Base-by-base conservation (phyloP, 1,140 invertebrate species). In the Subanguina moxae region DNA sequence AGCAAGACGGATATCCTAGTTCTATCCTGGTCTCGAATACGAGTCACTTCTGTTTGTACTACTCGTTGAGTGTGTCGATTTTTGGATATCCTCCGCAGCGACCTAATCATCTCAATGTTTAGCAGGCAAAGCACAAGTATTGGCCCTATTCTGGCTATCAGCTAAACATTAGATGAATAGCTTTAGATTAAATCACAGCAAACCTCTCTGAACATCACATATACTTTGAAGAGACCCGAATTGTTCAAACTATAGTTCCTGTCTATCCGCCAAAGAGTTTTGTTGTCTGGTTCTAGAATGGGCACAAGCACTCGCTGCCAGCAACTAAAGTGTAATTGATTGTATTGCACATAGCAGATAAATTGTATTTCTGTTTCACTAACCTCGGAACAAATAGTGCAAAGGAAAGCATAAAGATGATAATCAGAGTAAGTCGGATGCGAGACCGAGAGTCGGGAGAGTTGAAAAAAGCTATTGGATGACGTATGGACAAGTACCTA, bases 101-200 rank as follows among this genome's bases (percentile, higher is more conserved):
- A 70, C 17, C 68, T 45, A n/a, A 72, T 76, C 58, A 80, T 82
- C 30, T 59, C 62, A n/a, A 73, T 59, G 57, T 80, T 80, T 15
- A 80, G 72, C 13, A 81, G 38, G 3, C 75, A 70, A 0, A 80
- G 57, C 27, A 81, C 52, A 0, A 78, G 7, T 21, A 80, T 79
- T 42, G 78, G 78, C 19, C 76, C 78, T 42, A 78, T 71, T 21
- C 78, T 76, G 23, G 67, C 67, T 3, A 81, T 67, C 1, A 75
- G n/a, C 77, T 79, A 59, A 70, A 79, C 23, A 52, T 52, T 52
- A 11, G 32, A 61, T 25, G 8, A 30, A 32, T 8, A 30, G 58
- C 3, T 25, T 61, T 61, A 21, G 11, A 38, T 11, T 38, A 38
- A 38, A n/a, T n/a, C n/a, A 7, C 19, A 73, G n/a, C 17, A 7